Evolutionary conservation across 2,113 vertebrate genomes (phyloP), one percentile per base, ranked within the genome.

Genomic region (Melierax canorus): DNA sequence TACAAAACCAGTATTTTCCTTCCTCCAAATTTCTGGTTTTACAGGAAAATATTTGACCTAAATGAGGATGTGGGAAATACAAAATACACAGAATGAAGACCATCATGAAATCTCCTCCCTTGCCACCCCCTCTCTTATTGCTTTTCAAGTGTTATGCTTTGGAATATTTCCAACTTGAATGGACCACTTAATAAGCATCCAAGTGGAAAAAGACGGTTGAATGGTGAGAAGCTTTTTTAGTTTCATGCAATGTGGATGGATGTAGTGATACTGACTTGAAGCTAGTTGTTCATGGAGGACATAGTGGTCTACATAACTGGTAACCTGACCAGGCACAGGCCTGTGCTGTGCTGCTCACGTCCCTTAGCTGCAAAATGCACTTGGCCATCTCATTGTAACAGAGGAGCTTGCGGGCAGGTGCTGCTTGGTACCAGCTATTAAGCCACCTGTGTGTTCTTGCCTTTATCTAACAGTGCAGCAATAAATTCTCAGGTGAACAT

Each of bases 91-190:
- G 39, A 79, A 83, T 62, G 36, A 76, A 92, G n/a, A n/a, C 6
- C 3, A 1, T 34, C 1, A 9, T 53, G 41, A 85, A 2, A 19
- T 46, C 2, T 29, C 7, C 2, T 84, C 4, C 11, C 3, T 24
- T 83, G 5, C 5, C 6, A 71, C 3, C 1, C 12, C 1, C 3
- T 56, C 10, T 56, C 8, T 56, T 66, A 62, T 5, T 80, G 24
- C 12, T 89, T 92, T 89, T 55, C 20, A 59, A 55, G 0, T 81
- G 10, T 48, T 45, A 26, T 11, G 9, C 10, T 81, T 87, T 58
- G 7, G 6, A 55, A 53, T 1, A 50, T 77, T 77, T 69, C 38
- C 11, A 9, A 67, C 87, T 62, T 79, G 39, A 76, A 76, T 36
- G 7, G 26, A 39, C 8, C 4, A 19, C 15, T 64, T 51, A 29